phyloP scores from a whole-genome alignment of 2,113 vertebrate species.

The Ancistrus triradiatus region DNA sequence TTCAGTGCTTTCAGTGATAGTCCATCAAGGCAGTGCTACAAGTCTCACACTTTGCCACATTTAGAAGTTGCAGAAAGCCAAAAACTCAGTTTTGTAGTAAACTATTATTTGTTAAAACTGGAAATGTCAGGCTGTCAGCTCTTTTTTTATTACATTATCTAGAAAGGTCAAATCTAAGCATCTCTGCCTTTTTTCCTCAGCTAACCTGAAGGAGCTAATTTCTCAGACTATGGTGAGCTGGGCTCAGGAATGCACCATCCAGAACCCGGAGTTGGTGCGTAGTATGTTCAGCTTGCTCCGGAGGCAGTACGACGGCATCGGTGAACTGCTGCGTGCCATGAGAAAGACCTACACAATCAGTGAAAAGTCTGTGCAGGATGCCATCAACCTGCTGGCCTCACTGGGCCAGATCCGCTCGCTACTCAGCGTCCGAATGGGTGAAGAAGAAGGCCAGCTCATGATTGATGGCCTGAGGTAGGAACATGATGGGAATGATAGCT shows the following conservation, averaged over 20 bases:
- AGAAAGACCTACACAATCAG: constrained; percentile 94
- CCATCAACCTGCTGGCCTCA: constrained; percentile 84
- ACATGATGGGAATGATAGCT: neutral
- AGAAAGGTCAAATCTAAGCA: too few relatives aligned
- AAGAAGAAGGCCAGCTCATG: constrained; percentile 94
- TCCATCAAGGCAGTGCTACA: too few relatives aligned
- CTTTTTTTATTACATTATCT: too few relatives aligned
- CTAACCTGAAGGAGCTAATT: constrained; percentile 91
- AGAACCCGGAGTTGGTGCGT: constrained; percentile 85
- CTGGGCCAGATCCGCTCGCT: constrained; percentile 94
- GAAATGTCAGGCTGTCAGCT: too few relatives aligned
- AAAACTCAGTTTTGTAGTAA: too few relatives aligned
- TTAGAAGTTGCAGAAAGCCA: too few relatives aligned
- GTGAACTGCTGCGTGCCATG: constrained; percentile 89
- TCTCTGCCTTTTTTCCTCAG: constrained; percentile 53
- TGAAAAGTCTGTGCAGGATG: constrained; percentile 85
- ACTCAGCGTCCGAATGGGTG: constrained; percentile 94
- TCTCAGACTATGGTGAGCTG: constrained; percentile 93
- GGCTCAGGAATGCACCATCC: constrained; percentile 92
- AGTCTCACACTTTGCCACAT: too few relatives aligned
- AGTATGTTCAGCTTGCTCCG: constrained; percentile 92
- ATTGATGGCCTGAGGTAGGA: constrained; percentile 85
- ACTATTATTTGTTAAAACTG: too few relatives aligned
- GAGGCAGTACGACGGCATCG: constrained; percentile 95
- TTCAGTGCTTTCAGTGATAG: too few relatives aligned